These are phyloP conservation scores for Pseudococcus viburni DNA, from an alignment of 2,888 invertebrate genomes.

Conservation along the genomic window DNA sequence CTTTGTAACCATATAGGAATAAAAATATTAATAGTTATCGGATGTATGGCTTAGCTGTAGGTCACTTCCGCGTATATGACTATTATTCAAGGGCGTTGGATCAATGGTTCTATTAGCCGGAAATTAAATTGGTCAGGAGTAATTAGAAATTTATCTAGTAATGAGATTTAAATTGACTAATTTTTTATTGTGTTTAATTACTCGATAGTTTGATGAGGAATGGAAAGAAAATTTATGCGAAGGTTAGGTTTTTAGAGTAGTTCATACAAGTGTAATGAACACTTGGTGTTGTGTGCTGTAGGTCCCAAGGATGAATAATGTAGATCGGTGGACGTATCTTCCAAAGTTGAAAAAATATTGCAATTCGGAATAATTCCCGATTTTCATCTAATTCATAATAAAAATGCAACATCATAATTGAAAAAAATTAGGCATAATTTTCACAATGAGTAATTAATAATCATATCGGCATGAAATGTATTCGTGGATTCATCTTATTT, in stretches of 20 bases:
- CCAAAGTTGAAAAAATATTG: too few species aligned
- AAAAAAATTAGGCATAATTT: too few species aligned
- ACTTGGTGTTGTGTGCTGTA: not conserved
- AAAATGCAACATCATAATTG: too few species aligned
- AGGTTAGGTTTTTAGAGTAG: not conserved
- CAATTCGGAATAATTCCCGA: too few species aligned
- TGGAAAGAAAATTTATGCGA: not conserved
- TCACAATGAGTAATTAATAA: too few species aligned
- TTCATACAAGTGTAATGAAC: not conserved
- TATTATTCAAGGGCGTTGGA: constrained; percentile 43
- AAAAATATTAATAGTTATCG: constrained; percentile 57
- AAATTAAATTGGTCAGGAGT: constrained; percentile 34
- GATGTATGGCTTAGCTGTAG: constrained; percentile 47
- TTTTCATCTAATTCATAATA: too few species aligned
- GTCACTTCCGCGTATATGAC: constrained; percentile 36
- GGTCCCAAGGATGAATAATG: not conserved
- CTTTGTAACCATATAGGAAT: constrained; percentile 54
- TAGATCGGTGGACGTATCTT: too few species aligned
- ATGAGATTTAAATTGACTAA: not conserved
- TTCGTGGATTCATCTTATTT: too few species aligned
- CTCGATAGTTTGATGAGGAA: not conserved
- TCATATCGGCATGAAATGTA: too few species aligned
- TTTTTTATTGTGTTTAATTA: not conserved
- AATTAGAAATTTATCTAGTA: constrained; percentile 12
- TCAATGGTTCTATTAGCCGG: constrained; percentile 22